Percentiles rank a stretch among this genome's conserved stretches.
phyloP scores from a whole-genome alignment of 1,140 invertebrate species.

The Drosophila bipectinata region DNA sequence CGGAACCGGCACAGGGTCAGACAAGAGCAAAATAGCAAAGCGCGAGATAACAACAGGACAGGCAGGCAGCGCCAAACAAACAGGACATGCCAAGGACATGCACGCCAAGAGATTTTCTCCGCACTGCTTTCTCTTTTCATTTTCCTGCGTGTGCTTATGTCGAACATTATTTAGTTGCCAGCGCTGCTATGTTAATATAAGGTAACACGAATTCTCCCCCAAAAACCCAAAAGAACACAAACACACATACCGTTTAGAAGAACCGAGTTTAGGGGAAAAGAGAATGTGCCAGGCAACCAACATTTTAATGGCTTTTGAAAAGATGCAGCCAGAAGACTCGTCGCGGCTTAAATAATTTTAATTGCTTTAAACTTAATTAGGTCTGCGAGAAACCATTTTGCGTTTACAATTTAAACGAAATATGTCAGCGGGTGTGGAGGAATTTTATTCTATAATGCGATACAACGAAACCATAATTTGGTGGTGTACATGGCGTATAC shows the following conservation, averaged over 20 bases:
- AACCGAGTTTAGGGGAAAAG: slow-evolving; percentile 7
- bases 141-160: slow-evolving; percentile 15
- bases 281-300: background rate
- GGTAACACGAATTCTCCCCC: slow-evolving; percentile 23
- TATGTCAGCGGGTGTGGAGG: background rate
- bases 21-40: slow-evolving; percentile 4
- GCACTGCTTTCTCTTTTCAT: background rate
- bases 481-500: slow-evolving; percentile 5
- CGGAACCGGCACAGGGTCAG: slow-evolving; percentile 1
- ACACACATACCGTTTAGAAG: background rate
- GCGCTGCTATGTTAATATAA: slow-evolving; percentile 50
- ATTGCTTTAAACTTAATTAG: slow-evolving; percentile 27
- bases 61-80: slow-evolving; percentile 19
- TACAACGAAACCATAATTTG: background rate
- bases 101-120: background rate
- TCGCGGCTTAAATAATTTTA: slow-evolving; percentile 31
- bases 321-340: background rate
- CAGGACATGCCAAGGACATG: slow-evolving; percentile 35
- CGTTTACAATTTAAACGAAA: background rate
- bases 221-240: background rate
- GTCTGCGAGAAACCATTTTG: slow-evolving; percentile 2
- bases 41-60: slow-evolving; percentile 36
- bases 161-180: slow-evolving; percentile 50
- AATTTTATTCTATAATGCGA: background rate
- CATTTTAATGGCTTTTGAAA: slow-evolving; percentile 31